Base-by-base conservation (phyloP, 2,888 invertebrate species). In the Drosophila lacicola region DNA sequence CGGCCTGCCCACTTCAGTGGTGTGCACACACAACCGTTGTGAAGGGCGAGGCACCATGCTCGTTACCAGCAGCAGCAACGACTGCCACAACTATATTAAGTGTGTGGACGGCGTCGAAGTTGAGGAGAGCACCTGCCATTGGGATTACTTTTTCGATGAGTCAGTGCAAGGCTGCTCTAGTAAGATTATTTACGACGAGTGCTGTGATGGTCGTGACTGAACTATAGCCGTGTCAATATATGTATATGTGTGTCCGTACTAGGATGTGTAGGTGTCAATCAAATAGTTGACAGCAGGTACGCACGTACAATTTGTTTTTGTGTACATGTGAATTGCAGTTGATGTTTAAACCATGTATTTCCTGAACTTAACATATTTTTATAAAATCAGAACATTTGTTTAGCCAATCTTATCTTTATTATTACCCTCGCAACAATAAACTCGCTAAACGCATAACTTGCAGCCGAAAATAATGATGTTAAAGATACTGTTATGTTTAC, bases 61-160 rank as follows among this genome's bases (percentile, higher is more conserved):
- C 19, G 91, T 92, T 3, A 60, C 81, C 36, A 85, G 88, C 46
- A 78, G 79, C 44, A 72, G 42, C 0, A 88, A 86, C 37, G 70
- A 90, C 45, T 91, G 91, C 44, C 91, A 87, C 19, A 87, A 90
- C 56, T 91, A 75, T 44, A 70, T 86, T 17, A 37, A 60, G 3
- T 91, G 91, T 33, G 57, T 67, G 19, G 51, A 92, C 66, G 70
- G 73, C 10, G 10, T 66, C 0, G 46, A 60, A 14, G 25, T 69
- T 6, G 66, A 44, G 6, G 78, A 82, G 39, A 34, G 14, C 1
- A 78, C 77, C 4, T 91, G 91, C 33, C 61, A 60, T 3, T 69
- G 77, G 34, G 83, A 91, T 54, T 80, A 80, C 64, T 91, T 91
- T 62, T 91, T 92, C 44, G 74, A 90, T 65, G 91, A 92, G 55